Conservation (phyloP, 2,797 vertebrate species). For the Oryzias sinensis region DNA sequence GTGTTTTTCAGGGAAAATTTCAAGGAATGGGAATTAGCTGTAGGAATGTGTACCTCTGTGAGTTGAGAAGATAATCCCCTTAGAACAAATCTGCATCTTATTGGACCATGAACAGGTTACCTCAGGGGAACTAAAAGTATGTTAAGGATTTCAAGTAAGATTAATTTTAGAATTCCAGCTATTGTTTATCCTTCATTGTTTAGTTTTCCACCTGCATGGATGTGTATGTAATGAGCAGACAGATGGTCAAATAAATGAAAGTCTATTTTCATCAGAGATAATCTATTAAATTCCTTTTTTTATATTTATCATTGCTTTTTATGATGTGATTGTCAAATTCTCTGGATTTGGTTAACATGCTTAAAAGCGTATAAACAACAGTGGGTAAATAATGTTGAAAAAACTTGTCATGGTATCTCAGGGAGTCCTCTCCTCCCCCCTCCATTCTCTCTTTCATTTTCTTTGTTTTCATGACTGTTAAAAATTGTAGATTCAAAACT, state of each 20-base stretch:
- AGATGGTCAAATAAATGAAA: neutral
- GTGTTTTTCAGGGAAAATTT: slow-evolving; percentile 51
- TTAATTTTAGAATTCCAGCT: slow-evolving; percentile 3
- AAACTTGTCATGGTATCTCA: too few species aligned
- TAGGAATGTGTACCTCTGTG: slow-evolving; percentile 16
- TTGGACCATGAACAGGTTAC: slow-evolving; percentile 29
- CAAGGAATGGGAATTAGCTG: slow-evolving; percentile 38
- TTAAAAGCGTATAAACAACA: too few species aligned
- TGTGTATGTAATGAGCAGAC: neutral
- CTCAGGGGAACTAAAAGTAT: slow-evolving; percentile 5
- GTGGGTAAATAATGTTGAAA: too few species aligned
- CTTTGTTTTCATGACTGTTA: too few species aligned
- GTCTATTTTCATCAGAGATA: neutral
- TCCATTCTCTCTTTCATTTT: too few species aligned
- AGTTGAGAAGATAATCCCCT: slow-evolving; percentile 36
- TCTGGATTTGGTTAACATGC: neutral
- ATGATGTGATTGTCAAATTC: too few species aligned
- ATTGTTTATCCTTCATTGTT: neutral
- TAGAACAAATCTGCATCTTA: slow-evolving; percentile 31
- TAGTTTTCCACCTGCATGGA: slow-evolving; percentile 1
- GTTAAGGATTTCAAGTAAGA: slow-evolving; percentile 15
- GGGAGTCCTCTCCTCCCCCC: too few species aligned
- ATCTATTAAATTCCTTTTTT: too few species aligned
- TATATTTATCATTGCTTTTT: neutral
- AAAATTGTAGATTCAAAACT: too few species aligned